Evolutionary conservation across 2,888 invertebrate species (phyloP), one percentile per base, ranked within the genome.

Genomic region (Epistrophe grossulariae): DNA sequence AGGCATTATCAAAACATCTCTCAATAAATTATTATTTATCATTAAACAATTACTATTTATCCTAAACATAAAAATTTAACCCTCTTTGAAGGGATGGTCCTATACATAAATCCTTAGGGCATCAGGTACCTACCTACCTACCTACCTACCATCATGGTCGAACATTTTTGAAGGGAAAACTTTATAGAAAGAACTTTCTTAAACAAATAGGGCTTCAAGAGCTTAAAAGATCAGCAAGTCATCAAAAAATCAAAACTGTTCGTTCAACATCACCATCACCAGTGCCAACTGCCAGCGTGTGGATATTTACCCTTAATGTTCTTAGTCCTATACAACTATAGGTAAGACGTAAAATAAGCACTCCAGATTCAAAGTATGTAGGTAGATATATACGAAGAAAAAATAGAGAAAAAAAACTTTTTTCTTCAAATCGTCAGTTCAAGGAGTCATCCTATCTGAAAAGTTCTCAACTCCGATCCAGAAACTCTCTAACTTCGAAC

Each of bases 221-320:
- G 87, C 87, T 87, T 87, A 87, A 83, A 83, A 87, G 87, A 87
- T 87, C 83, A 87, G 87, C 87, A 79, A 87, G 87, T 87, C 83
- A 87, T 83, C 87, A 79, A 72, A 79, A 85, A 87, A 83, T 87
- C 87, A 71, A 72, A 76, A 68, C 79, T 40, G 24, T 40, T 79
- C 76, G 31, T 72, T 59, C 87, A 71, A 38, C 72, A 71, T 79
- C 43, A 28, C 24, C 19, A 13, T 4, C 13, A 15, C 31, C 55
- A 28, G 15, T 4, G 50, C 35, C 19, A 35, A 8, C n/a, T 11
- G 17, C 24, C 17, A 60, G 48, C 38, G 71, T 68, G 57, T 70
- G 78, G 73, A 66, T 87, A 79, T 82, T 79, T 73, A 66, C 74
- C 83, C 78, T 19, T 64, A 70, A 79, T 76, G 31, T 78, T 78